Evolutionary conservation across 2,888 invertebrate genomes (phyloP).

Genomic region (Ochropleura leucogaster): DNA sequence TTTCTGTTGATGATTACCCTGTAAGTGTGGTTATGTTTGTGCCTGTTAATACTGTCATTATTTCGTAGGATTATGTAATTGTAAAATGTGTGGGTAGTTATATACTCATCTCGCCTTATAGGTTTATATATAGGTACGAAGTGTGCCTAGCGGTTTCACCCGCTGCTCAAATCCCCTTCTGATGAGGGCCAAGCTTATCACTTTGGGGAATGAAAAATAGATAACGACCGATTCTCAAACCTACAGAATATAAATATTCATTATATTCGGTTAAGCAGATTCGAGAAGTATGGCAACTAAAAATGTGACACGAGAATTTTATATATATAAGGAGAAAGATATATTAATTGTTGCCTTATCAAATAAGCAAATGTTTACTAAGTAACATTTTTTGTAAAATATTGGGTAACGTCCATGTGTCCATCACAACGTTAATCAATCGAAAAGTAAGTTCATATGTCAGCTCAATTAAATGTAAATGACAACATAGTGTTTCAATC

Average conservation of each 20-base stretch:
- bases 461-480: constrained; percentile 50
- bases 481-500: constrained; percentile 14
- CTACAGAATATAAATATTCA: too few species aligned
- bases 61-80: neutral
- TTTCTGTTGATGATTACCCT: neutral
- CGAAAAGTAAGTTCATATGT: constrained; percentile 16
- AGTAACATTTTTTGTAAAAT: neutral
- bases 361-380: neutral
- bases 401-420: neutral
- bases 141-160: too few species aligned
- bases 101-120: neutral
- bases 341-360: neutral
- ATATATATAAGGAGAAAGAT: neutral
- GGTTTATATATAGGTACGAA: neutral
- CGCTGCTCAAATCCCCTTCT: too few species aligned
- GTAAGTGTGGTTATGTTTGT: neutral
- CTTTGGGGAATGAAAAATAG: too few species aligned
- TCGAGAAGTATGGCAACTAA: too few species aligned
- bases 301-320: too few species aligned
- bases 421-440: constrained; percentile 18
- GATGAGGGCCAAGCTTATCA: too few species aligned
- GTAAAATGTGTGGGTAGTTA: neutral
- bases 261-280: too few species aligned
- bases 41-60: neutral
- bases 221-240: too few species aligned